phyloP scores from a whole-genome alignment of 2,888 invertebrate species.

The Drosophila paracracens region DNA sequence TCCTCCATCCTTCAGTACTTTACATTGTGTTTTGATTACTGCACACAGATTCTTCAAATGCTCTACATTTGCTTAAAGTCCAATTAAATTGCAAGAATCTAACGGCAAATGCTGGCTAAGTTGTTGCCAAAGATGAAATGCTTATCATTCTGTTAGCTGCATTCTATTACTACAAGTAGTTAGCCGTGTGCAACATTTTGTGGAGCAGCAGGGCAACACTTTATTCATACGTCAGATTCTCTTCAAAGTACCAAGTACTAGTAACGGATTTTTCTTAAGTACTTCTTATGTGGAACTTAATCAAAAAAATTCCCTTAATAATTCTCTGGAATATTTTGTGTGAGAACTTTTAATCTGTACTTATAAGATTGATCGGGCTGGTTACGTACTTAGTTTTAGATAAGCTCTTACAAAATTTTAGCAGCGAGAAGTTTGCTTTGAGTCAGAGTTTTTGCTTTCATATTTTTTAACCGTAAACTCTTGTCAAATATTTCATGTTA shows the following conservation, averaged over 20 bases:
- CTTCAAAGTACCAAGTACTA: background rate
- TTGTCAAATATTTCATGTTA: background rate
- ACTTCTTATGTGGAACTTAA: background rate
- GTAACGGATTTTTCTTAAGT: constrained; percentile 1
- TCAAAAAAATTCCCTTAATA: constrained; percentile 1
- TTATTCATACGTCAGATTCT: background rate
- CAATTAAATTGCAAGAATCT: constrained; percentile 65
- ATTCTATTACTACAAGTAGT: constrained; percentile 5
- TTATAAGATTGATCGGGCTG: background rate
- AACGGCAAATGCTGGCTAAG: constrained; percentile 50
- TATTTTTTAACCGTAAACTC: background rate
- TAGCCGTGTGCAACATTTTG: constrained; percentile 12
- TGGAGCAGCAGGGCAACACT: constrained; percentile 10
- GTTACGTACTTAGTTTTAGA: background rate
- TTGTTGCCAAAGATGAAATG: constrained; percentile 43
- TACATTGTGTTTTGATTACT: constrained; percentile 52
- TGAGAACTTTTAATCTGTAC: background rate
- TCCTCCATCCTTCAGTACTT: constrained; percentile 4
- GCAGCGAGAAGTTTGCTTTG: background rate
- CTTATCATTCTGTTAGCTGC: constrained; percentile 29
- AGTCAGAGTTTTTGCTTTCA: background rate
- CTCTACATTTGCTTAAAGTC: constrained; percentile 68
- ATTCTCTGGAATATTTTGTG: background rate
- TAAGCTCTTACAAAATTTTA: background rate
- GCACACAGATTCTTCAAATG: constrained; percentile 51